Percentiles rank a stretch among this genome's conserved stretches.
Conservation (phyloP, 2,113 vertebrate species). For the Pogona vitticeps region DNA sequence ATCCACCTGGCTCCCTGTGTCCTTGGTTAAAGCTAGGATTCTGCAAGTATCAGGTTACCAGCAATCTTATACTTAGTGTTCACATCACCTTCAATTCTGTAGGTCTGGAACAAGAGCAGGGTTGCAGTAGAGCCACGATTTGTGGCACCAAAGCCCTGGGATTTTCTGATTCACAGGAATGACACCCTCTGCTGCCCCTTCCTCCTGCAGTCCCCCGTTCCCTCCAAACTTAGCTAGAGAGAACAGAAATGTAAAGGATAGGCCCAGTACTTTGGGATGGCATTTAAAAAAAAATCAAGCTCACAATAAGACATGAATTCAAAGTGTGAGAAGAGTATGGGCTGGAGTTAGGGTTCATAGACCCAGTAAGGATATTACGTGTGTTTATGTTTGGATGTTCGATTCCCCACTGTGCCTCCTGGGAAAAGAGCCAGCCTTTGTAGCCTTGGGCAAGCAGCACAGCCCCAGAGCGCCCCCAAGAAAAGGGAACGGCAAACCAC, state of each 20-base stretch:
- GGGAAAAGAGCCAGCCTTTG: too few relatives aligned
- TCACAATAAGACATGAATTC: not conserved
- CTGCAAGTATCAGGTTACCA: not conserved
- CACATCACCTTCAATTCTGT: too few relatives aligned
- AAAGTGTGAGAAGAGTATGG: not conserved
- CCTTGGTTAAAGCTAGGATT: not conserved
- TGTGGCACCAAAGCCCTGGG: not conserved
- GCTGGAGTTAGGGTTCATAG: not conserved
- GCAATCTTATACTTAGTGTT: not conserved
- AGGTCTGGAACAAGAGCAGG: not conserved
- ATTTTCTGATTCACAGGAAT: too few relatives aligned
- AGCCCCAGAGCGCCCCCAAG: too few relatives aligned
- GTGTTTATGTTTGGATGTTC: not conserved
- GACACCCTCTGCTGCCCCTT: too few relatives aligned
- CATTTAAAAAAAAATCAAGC: not conserved
- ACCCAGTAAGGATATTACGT: not conserved
- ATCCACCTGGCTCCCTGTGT: not conserved
- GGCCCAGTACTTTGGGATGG: not conserved
- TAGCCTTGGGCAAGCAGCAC: too few relatives aligned
- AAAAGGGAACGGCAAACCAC: too few relatives aligned
- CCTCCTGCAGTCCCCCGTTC: too few relatives aligned
- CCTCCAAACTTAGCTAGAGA: not conserved
- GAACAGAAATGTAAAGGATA: not conserved
- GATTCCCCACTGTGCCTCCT: too few relatives aligned
- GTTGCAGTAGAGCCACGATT: not conserved